phyloP scores from a whole-genome alignment of 2,113 vertebrate species.

The Cathartes aura region DNA sequence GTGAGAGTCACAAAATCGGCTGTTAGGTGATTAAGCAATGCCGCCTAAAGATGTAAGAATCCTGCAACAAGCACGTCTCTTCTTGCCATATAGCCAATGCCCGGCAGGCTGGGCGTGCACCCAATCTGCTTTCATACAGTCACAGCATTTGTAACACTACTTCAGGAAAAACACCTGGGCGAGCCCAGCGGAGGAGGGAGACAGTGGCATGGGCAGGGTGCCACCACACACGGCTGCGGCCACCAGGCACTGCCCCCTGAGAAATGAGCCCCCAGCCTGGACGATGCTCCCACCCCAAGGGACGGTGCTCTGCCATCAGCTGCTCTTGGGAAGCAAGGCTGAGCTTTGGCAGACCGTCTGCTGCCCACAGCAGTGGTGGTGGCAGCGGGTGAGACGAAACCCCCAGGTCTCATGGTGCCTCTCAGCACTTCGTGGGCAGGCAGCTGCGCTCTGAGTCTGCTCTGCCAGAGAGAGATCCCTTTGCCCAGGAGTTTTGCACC shows the following conservation, averaged over 20 bases:
- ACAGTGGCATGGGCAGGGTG: neutral
- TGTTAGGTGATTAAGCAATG: neutral
- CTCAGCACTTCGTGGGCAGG: neutral
- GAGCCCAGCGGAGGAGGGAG: rapidly evolving
- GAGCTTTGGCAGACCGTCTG: neutral
- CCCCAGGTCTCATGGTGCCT: neutral
- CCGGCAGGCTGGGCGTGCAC: neutral
- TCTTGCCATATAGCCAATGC: neutral
- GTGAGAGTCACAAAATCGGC: neutral
- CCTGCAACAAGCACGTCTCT: neutral
- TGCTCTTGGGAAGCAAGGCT: neutral
- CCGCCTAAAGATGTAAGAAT: neutral
- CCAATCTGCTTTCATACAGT: neutral
- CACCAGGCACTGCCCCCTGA: neutral
- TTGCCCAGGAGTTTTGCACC: neutral
- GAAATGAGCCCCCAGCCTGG: neutral
- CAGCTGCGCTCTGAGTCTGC: neutral
- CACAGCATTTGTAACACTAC: neutral
- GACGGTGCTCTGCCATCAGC: neutral
- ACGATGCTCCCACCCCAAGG: rapidly evolving
- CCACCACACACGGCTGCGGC: neutral
- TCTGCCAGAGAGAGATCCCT: neutral
- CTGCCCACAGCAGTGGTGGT: neutral
- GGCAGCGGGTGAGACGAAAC: rapidly evolving
- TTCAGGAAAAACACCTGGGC: neutral